Evolutionary conservation across 2,113 vertebrate genomes (phyloP).

Genomic region (Hassar affinis): DNA sequence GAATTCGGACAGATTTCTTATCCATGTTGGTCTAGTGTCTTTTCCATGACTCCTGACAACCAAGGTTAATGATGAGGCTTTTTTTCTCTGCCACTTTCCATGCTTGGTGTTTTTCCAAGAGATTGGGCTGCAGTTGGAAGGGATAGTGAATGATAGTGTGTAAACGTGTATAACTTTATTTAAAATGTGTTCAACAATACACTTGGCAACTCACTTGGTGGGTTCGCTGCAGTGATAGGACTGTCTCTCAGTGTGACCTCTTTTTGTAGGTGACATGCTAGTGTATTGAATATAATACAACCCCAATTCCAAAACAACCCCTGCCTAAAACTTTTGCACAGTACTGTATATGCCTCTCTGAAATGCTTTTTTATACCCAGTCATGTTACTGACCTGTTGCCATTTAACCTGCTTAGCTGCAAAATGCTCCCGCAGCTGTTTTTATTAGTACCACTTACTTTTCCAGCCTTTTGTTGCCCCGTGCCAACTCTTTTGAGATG

Average conservation of each 20-base stretch:
- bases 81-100: not conserved
- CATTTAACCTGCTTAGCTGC: no score
- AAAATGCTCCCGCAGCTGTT: no score
- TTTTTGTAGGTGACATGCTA: no score
- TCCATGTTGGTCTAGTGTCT: not conserved
- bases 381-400: no score
- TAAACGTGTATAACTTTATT: slow-evolving; percentile 6
- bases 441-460: no score
- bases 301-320: no score
- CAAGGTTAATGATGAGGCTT: slow-evolving; percentile 21
- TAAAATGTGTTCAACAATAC: not conserved
- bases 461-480: no score
- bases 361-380: no score
- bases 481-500: no score
- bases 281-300: no score
- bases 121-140: slow-evolving; percentile 1
- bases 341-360: no score
- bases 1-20: slow-evolving; percentile 16
- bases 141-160: not conserved
- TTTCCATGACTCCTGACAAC: not conserved
- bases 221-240: not conserved
- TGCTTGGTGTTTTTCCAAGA: slow-evolving; percentile 25
- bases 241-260: not conserved
- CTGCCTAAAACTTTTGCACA: no score
- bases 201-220: not conserved